Evolutionary conservation across 2,888 invertebrate species (phyloP).

Genomic region (Brachyptera risi): DNA sequence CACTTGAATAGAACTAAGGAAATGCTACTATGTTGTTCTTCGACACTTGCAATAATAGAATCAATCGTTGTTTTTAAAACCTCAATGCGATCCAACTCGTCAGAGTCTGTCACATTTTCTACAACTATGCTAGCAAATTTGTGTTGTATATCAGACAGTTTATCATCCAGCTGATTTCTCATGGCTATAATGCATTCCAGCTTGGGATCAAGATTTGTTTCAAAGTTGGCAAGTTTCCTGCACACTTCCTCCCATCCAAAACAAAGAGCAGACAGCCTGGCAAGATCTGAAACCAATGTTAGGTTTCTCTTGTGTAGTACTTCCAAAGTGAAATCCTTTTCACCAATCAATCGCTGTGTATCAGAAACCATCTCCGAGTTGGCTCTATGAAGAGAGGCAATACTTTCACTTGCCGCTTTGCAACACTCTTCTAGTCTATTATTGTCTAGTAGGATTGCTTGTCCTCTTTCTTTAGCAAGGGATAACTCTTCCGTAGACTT

Average conservation of each 20-base stretch:
- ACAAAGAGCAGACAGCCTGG: too few relatives aligned
- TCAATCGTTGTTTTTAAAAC: background rate
- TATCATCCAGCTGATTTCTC: background rate
- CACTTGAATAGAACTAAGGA: background rate
- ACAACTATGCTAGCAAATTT: background rate
- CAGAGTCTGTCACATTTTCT: background rate
- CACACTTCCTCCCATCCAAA: background rate
- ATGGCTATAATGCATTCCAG: background rate
- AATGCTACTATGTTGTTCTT: background rate
- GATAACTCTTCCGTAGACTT: background rate
- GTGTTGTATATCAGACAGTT: background rate
- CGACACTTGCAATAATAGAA: background rate
- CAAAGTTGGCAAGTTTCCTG: background rate
- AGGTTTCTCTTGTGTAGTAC: too few relatives aligned
- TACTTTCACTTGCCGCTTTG: background rate
- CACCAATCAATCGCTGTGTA: too few relatives aligned
- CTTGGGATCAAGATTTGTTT: background rate
- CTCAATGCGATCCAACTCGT: background rate
- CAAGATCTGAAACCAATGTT: too few relatives aligned
- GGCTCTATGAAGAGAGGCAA: too few relatives aligned
- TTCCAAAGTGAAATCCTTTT: too few relatives aligned
- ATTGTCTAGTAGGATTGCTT: background rate
- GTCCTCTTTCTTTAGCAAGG: background rate
- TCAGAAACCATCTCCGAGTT: too few relatives aligned
- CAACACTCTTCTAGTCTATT: background rate